Conservation (phyloP, 1,140 invertebrate species). For the Aphis craccivora region DNA sequence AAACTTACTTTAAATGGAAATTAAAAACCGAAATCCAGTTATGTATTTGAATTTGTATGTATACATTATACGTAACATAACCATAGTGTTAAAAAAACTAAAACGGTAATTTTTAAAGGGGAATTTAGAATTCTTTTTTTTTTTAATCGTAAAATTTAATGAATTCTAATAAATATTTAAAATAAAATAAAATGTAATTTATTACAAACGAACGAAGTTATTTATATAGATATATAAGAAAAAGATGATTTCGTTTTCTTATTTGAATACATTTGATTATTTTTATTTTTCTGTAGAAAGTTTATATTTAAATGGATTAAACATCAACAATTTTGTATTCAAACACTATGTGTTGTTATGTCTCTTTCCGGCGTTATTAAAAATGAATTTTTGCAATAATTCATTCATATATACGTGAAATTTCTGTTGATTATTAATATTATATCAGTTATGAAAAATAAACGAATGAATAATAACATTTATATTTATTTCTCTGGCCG, state of each 20-base stretch:
- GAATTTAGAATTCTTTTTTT: neutral
- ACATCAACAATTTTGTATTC: neutral
- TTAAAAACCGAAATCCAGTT: neutral
- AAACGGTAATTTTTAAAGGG: neutral
- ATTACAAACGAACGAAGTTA: neutral
- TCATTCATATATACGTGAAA: neutral
- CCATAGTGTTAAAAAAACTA: neutral
- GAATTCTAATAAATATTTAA: neutral
- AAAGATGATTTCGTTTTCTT: neutral
- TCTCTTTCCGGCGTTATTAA: neutral
- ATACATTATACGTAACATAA: neutral
- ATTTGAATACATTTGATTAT: neutral
- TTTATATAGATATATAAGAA: neutral
- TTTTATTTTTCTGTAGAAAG: neutral
- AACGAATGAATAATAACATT: neutral
- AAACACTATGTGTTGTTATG: neutral
- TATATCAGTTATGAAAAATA: neutral
- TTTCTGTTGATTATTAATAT: neutral
- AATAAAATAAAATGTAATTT: neutral
- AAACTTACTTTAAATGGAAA: neutral
- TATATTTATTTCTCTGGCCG: too few species aligned
- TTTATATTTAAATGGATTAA: neutral
- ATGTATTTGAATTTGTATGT: neutral
- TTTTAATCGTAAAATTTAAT: neutral
- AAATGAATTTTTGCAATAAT: neutral